A percentile compares a stretch with the other conserved stretches of the same genome.
phyloP scores from a whole-genome alignment of 2,888 invertebrate species.

The Beris morrisii region DNA sequence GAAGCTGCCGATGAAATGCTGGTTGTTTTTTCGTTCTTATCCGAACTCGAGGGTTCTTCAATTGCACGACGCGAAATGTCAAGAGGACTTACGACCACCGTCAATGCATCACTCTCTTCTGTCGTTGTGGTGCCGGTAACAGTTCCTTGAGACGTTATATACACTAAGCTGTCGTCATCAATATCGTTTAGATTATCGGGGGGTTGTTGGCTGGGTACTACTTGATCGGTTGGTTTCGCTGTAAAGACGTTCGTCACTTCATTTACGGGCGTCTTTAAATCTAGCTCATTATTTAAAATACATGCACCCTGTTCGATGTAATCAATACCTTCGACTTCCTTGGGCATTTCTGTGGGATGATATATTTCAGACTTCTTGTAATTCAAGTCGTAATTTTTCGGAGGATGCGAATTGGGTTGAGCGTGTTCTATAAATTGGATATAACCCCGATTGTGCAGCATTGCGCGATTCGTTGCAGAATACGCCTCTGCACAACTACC shows the following conservation, averaged over 20 bases:
- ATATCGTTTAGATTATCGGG: conserved; percentile 51
- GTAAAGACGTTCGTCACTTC: conserved; percentile 48
- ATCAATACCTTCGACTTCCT: conserved; percentile 59
- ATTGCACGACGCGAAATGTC: conserved; percentile 51
- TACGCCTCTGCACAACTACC: conserved; percentile 70
- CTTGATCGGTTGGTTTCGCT: conserved; percentile 17
- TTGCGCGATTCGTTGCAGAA: conserved; percentile 59
- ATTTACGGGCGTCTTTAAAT: conserved; percentile 56
- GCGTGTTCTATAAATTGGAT: conserved; percentile 63
- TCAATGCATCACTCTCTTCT: conserved; percentile 64
- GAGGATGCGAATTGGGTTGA: neutral
- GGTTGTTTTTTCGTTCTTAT: conserved; percentile 50
- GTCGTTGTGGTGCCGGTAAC: conserved; percentile 58
- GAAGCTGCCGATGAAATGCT: conserved; percentile 26
- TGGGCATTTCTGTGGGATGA: conserved; percentile 34
- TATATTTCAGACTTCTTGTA: conserved; percentile 6
- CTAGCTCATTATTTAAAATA: conserved; percentile 51
- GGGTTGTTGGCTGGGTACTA: conserved; percentile 21
- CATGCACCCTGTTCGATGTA: conserved; percentile 61
- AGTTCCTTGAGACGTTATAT: conserved; percentile 57
- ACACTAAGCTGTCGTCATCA: conserved; percentile 64
- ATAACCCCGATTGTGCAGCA: conserved; percentile 66
- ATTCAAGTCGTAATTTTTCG: conserved; percentile 3
- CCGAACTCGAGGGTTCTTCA: conserved; percentile 47
- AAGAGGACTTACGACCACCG: conserved; percentile 60